Conservation (phyloP, 2,888 invertebrate genomes). For the Stramonita haemastoma region DNA sequence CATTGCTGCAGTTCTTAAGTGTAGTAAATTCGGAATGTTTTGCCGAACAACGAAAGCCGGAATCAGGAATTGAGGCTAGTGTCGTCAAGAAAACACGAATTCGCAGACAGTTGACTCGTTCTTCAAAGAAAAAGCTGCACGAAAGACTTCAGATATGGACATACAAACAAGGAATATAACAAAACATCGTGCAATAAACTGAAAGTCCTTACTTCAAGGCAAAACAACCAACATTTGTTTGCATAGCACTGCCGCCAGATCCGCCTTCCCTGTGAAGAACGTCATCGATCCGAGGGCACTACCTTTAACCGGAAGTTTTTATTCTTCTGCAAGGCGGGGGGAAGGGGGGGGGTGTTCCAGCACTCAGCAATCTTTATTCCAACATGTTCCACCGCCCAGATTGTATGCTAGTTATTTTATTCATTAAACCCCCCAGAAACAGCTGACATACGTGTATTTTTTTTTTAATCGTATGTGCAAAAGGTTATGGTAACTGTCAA, state of each 20-base stretch:
- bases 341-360: neutral
- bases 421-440: neutral
- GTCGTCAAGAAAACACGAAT: no score
- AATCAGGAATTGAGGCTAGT: no score
- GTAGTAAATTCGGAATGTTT: no score
- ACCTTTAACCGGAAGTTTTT: neutral
- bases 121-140: neutral
- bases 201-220: neutral
- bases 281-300: constrained; percentile 2
- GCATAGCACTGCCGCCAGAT: constrained; percentile 20
- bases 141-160: neutral
- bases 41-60: no score
- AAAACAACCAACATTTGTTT: constrained; percentile 12
- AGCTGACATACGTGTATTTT: neutral
- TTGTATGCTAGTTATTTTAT: neutral
- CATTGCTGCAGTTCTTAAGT: no score
- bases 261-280: constrained; percentile 23
- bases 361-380: neutral
- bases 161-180: neutral
- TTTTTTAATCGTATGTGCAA: no score
- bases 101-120: neutral
- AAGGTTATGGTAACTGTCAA: no score
- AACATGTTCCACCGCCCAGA: neutral
- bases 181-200: neutral
- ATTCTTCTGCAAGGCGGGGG: neutral